A percentile compares a stretch with the other conserved stretches of the same genome.
These are phyloP conservation scores for Gibbula magus DNA, from an alignment of 2,888 invertebrate genomes.

Conservation along the genomic window DNA sequence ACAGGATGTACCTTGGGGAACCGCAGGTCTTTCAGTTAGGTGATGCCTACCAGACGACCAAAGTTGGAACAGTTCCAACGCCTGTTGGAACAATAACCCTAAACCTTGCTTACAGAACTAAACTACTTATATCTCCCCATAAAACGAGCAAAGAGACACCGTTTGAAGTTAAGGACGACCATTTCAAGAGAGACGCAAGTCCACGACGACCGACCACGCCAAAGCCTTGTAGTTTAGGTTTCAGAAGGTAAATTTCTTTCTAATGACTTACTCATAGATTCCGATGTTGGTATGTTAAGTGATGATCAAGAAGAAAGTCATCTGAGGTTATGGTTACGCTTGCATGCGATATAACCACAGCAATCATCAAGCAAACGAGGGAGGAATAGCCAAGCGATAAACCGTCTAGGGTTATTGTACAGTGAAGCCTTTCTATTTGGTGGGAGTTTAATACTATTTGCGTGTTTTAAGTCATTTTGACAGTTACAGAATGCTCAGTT, in stretches of 20 bases:
- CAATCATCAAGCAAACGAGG: too few species aligned
- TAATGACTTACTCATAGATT: too few species aligned
- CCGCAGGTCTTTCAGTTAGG: slow-evolving; percentile 78
- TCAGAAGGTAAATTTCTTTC: slow-evolving; percentile 58
- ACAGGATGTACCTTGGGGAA: slow-evolving; percentile 82
- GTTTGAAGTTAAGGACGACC: slow-evolving; percentile 90
- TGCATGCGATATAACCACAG: too few species aligned
- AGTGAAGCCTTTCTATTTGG: too few species aligned
- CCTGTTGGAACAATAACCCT: slow-evolving; percentile 89
- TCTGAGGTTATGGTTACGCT: too few species aligned
- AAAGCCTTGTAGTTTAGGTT: slow-evolving; percentile 63
- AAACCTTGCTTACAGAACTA: slow-evolving; percentile 90
- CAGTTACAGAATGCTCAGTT: too few species aligned
- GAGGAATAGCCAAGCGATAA: too few species aligned
- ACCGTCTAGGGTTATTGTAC: too few species aligned
- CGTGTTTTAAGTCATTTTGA: too few species aligned
- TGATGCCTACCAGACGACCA: slow-evolving; percentile 86
- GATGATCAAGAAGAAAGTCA: too few species aligned
- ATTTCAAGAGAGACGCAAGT: slow-evolving; percentile 86
- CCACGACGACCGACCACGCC: slow-evolving; percentile 56
- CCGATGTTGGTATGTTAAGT: too few species aligned
- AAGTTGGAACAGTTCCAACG: slow-evolving; percentile 90
- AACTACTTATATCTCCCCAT: slow-evolving; percentile 91
- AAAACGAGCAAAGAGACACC: slow-evolving; percentile 81
- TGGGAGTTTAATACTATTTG: too few species aligned